Evolutionary conservation across 2,888 invertebrate genomes (phyloP).

Genomic region (Pristionchus mayeri): DNA sequence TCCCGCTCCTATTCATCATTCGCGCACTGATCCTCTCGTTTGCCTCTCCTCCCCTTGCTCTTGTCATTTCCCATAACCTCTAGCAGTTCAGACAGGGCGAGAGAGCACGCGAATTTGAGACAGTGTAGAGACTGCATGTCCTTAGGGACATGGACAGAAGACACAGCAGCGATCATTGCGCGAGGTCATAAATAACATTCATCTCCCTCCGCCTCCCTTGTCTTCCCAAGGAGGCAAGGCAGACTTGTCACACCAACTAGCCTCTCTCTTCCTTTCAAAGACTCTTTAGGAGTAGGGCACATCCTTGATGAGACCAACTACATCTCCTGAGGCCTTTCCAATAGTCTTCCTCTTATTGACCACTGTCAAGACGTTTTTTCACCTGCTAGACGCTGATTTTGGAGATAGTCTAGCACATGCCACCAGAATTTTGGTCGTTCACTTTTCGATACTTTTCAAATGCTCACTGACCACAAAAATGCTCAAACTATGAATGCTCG

Average conservation of each 20-base stretch:
- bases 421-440: too few species aligned
- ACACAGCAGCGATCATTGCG: constrained; percentile 12
- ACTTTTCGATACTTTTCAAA: too few species aligned
- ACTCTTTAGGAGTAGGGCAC: background rate
- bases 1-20: background rate
- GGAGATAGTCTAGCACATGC: too few species aligned
- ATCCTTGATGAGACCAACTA: background rate
- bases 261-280: background rate
- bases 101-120: too few species aligned
- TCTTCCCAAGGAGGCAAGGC: constrained; percentile 1
- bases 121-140: too few species aligned
- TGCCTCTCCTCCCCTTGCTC: background rate
- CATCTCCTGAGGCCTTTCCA: too few species aligned
- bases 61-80: background rate
- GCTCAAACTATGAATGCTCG: too few species aligned
- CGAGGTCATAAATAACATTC: constrained; percentile 41
- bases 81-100: too few species aligned
- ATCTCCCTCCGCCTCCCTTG: constrained; percentile 16
- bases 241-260: constrained; percentile 26
- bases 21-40: background rate
- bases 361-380: too few species aligned
- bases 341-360: too few species aligned
- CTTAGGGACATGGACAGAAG: background rate
- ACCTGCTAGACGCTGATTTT: too few species aligned
- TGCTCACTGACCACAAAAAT: too few species aligned